phyloP scores from a whole-genome alignment of 2,797 vertebrate genomes.

The Melanotaenia maccullochi region DNA sequence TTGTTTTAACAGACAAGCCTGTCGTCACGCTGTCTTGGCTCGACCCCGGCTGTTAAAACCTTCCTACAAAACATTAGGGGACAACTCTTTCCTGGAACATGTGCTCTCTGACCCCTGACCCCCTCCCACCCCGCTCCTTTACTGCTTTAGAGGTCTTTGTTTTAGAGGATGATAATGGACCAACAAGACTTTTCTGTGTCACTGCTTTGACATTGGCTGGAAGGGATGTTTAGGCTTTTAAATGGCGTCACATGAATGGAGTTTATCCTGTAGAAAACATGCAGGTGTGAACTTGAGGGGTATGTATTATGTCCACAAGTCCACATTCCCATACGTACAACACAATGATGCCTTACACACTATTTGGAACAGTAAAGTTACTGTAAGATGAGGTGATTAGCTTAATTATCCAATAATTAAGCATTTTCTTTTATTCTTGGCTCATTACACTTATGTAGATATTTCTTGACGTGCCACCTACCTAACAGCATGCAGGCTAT shows the following conservation, averaged over 20 bases:
- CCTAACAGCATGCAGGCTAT: not conserved
- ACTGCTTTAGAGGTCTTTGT: constrained; percentile 59
- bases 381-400: not conserved
- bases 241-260: constrained; percentile 24
- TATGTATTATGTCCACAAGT: not conserved
- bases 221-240: constrained; percentile 29
- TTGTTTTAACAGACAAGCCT: constrained; percentile 56
- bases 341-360: not conserved
- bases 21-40: constrained; percentile 59
- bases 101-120: constrained; percentile 74
- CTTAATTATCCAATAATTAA: not conserved
- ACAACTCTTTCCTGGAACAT: constrained; percentile 70
- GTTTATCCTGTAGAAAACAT: constrained; percentile 9
- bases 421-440: not conserved
- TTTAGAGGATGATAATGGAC: constrained; percentile 57
- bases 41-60: constrained; percentile 56
- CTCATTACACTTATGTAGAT: not conserved
- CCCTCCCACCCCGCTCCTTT: constrained; percentile 6
- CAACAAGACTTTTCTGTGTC: constrained; percentile 58
- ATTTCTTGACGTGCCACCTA: not conserved
- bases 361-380: not conserved
- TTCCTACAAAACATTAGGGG: constrained; percentile 59
- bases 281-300: not conserved
- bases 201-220: constrained; percentile 14
- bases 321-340: not conserved